Base-by-base conservation (phyloP, 2,888 invertebrate genomes). In the Caenorhabditis angaria region DNA sequence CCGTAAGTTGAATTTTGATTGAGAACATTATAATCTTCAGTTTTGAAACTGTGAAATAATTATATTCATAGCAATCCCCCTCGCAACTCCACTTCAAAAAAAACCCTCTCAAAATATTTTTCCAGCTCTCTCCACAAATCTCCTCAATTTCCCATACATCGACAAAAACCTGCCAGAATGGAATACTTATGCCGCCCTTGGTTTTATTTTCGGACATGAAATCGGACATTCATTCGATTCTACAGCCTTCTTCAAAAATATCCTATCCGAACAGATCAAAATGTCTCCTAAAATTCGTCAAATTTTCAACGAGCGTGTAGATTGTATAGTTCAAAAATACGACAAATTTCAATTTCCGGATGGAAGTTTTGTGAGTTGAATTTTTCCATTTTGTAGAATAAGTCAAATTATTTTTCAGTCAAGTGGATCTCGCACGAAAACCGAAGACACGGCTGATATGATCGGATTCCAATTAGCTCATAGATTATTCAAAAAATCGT, bases 341-440 rank as follows among this genome's bases (percentile, higher is more conserved):
- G 18, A 41, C 18, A 14, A 6, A 14, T 41, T 41, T 14, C 3
- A 12, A 14, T 41, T 12, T 41, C 18, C 41, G 14, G 41, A 41
- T 14, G 41, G 41, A 14, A 41, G 41, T 41, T 12, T 14, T 41
- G 41, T 41, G 18, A 14, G 41, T 41, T 41, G 41, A 14, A 12
- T 41, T 41, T n/a, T n/a, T n/a, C n/a, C n/a, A n/a, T n/a, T n/a
- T n/a, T n/a, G n/a, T n/a, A n/a, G n/a, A n/a, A n/a, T n/a, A n/a
- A n/a, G n/a, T n/a, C n/a, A n/a, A n/a, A n/a, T n/a, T n/a, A n/a
- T 28, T 65, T 68, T 68, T 12, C 63, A 68, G 68, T 63, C 59
- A 59, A 63, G 63, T 25, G 68, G 68, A 10, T 55, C 62, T 10
- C 3, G 14, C 2, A 22, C 57, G 12, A 28, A 59, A 20, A 14